A percentile compares a stretch with the other conserved stretches of the same genome.
phyloP scores from a whole-genome alignment of 2,797 vertebrate species.

The Calcarius lapponicus region DNA sequence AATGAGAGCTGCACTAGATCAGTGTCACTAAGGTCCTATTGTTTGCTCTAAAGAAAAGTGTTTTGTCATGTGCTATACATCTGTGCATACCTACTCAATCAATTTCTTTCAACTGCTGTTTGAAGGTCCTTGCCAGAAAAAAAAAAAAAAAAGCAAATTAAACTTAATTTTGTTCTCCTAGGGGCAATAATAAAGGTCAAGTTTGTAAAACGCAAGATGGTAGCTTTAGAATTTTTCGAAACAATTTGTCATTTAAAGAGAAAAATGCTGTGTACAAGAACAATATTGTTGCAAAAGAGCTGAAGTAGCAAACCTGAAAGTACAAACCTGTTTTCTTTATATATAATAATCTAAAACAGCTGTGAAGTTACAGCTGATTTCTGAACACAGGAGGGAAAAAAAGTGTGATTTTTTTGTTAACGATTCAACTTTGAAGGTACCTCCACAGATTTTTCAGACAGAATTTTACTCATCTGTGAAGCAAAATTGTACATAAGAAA shows the following conservation, averaged over 20 bases:
- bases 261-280: background rate
- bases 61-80: background rate
- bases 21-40: background rate
- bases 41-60: background rate
- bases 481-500: background rate
- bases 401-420: background rate
- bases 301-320: background rate
- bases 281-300: background rate
- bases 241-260: background rate
- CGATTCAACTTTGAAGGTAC: background rate
- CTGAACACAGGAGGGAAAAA: background rate
- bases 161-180: background rate
- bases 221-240: background rate
- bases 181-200: background rate
- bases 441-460: background rate
- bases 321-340: background rate
- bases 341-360: background rate
- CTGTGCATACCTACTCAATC: background rate
- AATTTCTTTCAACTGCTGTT: background rate
- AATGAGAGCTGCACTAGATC: background rate
- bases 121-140: background rate
- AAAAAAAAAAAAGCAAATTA: background rate
- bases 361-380: background rate
- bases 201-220: background rate
- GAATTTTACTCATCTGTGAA: background rate